These are phyloP conservation scores for Anthrax anthrax DNA, from an alignment of 2,888 invertebrate genomes.

Conservation along the genomic window DNA sequence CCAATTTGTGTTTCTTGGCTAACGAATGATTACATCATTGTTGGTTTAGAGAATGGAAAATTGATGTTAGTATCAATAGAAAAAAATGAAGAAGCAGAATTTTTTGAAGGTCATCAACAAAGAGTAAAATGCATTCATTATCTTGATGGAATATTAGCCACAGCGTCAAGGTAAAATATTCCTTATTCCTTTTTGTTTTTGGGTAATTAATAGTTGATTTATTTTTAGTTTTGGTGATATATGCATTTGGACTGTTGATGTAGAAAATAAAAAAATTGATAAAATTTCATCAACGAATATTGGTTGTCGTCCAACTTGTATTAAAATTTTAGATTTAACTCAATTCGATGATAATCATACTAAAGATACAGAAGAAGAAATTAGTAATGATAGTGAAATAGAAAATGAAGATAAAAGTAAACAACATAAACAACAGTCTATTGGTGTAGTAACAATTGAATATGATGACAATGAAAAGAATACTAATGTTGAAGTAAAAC, in stretches of 20 bases:
- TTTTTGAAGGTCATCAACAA: conserved; percentile 43
- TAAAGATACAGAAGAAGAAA: conserved; percentile 7
- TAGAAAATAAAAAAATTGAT: conserved; percentile 27
- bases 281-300: conserved; percentile 44
- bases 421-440: background rate
- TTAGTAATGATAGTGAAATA: no score
- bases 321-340: conserved; percentile 42
- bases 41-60: conserved; percentile 63
- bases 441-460: background rate
- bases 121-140: conserved; percentile 53
- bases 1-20: conserved; percentile 59
- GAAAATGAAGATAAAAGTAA: background rate
- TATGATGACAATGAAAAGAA: conserved; percentile 1
- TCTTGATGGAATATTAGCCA: conserved; percentile 43
- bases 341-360: conserved; percentile 19
- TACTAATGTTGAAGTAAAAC: no score
- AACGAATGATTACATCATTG: conserved; percentile 44
- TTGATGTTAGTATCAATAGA: conserved; percentile 44
- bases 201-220: background rate
- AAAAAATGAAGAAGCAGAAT: conserved; percentile 33
- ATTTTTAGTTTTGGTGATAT: conserved; percentile 51
- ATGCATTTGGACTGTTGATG: conserved; percentile 48
- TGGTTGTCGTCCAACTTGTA: conserved; percentile 59
- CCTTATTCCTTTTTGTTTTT: background rate
- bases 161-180: conserved; percentile 44